phyloP scores from a whole-genome alignment of 1,140 invertebrate genomes.

The Agrypnia vestita region DNA sequence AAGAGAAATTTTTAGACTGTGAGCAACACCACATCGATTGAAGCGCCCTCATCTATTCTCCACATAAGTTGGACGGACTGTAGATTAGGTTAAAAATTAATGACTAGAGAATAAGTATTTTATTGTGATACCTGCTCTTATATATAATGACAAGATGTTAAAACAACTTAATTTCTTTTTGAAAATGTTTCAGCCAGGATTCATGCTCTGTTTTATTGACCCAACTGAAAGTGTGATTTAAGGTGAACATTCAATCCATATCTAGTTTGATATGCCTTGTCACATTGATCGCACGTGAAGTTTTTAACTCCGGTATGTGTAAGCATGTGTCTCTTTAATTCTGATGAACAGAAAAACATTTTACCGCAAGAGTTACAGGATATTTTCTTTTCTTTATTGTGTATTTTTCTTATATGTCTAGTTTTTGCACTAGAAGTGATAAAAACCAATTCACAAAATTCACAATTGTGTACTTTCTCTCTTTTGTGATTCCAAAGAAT shows the following conservation, averaged over 20 bases:
- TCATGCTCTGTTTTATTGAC: neutral
- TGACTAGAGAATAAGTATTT: too few species aligned
- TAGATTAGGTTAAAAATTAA: too few species aligned
- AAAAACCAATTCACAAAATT: conserved; percentile 69
- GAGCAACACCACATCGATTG: too few species aligned
- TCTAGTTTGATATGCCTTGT: conserved; percentile 70
- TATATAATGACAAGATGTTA: too few species aligned
- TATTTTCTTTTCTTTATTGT: conserved; percentile 71
- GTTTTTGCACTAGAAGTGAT: conserved; percentile 69
- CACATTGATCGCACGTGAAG: conserved; percentile 69
- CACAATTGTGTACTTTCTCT: conserved; percentile 68
- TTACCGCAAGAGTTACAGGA: conserved; percentile 69
- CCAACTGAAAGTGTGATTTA: conserved; percentile 61
- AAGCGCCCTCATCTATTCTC: too few species aligned
- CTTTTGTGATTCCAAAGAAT: conserved; percentile 70
- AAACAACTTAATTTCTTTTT: too few species aligned
- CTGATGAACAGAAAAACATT: conserved; percentile 68
- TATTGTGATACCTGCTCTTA: too few species aligned
- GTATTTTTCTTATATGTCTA: conserved; percentile 69
- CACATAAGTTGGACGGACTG: too few species aligned
- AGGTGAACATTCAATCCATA: conserved; percentile 71
- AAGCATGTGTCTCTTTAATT: conserved; percentile 68
- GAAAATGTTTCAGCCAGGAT: neutral
- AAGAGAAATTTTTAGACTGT: too few species aligned
- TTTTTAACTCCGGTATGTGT: conserved; percentile 69